Evolutionary conservation across 2,797 vertebrate species (phyloP).

Genomic region (Cyprinella venusta): DNA sequence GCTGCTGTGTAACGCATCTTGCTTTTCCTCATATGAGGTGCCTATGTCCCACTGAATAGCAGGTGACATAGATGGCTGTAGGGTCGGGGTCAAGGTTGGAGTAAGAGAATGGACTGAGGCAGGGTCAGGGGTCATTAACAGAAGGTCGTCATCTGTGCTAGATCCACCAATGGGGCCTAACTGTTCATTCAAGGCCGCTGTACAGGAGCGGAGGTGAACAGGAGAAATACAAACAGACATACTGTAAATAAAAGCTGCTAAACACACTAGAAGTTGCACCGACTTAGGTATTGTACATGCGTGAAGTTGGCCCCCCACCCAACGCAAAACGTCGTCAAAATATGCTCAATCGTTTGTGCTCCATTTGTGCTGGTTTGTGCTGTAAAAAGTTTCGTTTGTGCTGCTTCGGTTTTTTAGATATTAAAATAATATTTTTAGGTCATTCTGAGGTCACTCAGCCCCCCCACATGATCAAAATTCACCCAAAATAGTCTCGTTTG

Average conservation of each 20-base stretch:
- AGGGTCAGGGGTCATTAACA: slow-evolving; percentile 65
- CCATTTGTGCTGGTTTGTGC: too few relatives aligned
- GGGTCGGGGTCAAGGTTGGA: slow-evolving; percentile 30
- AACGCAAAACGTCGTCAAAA: too few relatives aligned
- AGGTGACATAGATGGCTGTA: slow-evolving; percentile 22
- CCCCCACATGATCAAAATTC: too few relatives aligned
- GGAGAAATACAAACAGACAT: slow-evolving; percentile 20
- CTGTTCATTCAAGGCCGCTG: slow-evolving; percentile 60
- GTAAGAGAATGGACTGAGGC: slow-evolving; percentile 46
- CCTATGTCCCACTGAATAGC: slow-evolving; percentile 56
- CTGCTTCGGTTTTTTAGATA: too few relatives aligned
- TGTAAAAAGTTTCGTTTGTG: too few relatives aligned
- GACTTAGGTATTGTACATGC: neutral
- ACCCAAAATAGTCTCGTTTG: too few relatives aligned
- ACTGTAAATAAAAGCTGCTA: neutral
- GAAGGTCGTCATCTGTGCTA: slow-evolving; percentile 63
- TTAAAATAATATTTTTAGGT: too few relatives aligned
- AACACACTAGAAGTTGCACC: neutral
- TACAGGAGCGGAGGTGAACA: slow-evolving; percentile 9
- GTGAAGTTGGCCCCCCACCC: too few relatives aligned
- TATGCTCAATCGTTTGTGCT: too few relatives aligned
- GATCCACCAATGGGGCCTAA: slow-evolving; percentile 52
- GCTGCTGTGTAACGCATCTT: slow-evolving; percentile 40
- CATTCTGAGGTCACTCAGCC: too few relatives aligned
- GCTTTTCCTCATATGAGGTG: slow-evolving; percentile 49